These are phyloP conservation scores for Pentalonia nigronervosa DNA, from an alignment of 1,140 invertebrate species.

Conservation along the genomic window DNA sequence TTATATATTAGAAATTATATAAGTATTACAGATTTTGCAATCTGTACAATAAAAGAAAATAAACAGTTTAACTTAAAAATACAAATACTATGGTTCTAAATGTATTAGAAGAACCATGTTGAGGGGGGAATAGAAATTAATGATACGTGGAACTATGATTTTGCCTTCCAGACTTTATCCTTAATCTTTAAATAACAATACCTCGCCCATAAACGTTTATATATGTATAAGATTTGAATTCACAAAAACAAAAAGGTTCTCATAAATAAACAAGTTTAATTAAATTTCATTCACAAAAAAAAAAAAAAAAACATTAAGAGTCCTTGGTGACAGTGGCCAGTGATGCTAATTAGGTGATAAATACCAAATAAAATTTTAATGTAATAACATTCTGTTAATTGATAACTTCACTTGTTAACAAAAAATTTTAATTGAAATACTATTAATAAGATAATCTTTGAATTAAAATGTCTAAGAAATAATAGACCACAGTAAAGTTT, in stretches of 20 bases:
- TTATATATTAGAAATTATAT: not conserved
- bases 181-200: slow-evolving; percentile 11
- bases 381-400: not conserved
- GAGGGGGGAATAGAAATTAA: not conserved
- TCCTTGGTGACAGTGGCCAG: not conserved
- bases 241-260: not conserved
- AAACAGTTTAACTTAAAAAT: not conserved
- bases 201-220: not conserved
- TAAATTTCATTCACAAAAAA: not conserved
- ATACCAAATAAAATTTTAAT: not conserved
- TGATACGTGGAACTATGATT: not conserved
- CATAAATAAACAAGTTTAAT: not conserved
- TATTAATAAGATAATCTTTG: not conserved
- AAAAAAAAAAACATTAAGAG: not conserved
- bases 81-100: not conserved
- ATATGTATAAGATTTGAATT: not conserved
- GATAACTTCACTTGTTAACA: not conserved
- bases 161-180: slow-evolving; percentile 6
- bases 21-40: not conserved
- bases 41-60: not conserved
- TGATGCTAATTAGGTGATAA: not conserved
- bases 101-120: not conserved
- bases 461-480: not conserved
- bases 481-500: not conserved
- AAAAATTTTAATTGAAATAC: not conserved